Evolutionary conservation across 2,113 vertebrate genomes (phyloP).

Genomic region (Tachysurus vachellii): DNA sequence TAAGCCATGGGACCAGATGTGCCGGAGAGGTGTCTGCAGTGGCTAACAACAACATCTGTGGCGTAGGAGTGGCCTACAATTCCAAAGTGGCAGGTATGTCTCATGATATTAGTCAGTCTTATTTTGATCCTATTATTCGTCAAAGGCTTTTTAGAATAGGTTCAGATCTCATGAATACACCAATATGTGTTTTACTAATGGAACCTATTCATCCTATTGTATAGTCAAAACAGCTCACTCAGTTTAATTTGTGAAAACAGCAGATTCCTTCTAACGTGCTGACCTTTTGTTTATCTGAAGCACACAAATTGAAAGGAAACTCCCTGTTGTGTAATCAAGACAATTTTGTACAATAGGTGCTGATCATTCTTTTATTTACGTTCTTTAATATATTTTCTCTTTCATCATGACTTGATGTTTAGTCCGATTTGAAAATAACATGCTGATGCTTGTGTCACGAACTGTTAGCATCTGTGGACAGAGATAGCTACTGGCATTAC

Average conservation of each 20-base stretch:
- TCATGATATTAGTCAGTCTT: neutral
- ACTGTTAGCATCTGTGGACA: neutral
- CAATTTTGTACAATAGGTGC: neutral
- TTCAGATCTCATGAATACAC: neutral
- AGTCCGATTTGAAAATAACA: neutral
- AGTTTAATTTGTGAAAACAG: neutral
- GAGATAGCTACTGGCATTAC: neutral
- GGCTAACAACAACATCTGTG: slow-evolving; percentile 98
- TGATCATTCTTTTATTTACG: neutral
- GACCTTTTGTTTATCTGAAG: neutral
- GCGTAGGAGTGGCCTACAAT: slow-evolving; percentile 94
- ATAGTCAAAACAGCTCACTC: neutral
- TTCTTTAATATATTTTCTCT: neutral
- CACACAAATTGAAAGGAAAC: neutral
- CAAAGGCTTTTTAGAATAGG: neutral
- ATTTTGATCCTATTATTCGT: neutral
- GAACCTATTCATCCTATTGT: neutral
- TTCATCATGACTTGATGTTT: neutral
- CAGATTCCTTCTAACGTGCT: neutral
- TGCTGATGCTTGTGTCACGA: neutral
- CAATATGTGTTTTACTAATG: neutral
- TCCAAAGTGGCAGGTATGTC: slow-evolving; percentile 95
- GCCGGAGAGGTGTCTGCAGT: slow-evolving; percentile 96
- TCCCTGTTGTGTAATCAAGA: neutral
- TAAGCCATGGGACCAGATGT: slow-evolving; percentile 94